Conservation (phyloP, 2,113 vertebrate species). For the Paratilapia polleni region DNA sequence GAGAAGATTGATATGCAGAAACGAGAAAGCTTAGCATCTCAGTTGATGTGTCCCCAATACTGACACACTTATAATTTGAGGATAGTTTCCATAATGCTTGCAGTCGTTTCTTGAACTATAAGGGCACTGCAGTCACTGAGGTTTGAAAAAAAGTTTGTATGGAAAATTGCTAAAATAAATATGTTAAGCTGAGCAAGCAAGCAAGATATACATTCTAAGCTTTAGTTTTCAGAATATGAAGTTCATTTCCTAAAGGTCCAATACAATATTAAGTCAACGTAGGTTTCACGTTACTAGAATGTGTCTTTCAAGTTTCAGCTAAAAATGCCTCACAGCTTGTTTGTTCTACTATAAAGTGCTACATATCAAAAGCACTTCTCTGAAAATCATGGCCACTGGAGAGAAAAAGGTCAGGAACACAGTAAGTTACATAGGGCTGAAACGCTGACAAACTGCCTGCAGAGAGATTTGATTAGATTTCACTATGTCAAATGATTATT, state of each 20-base stretch:
- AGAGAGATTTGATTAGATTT: too few relatives aligned
- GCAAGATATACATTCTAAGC: neutral
- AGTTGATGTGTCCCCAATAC: conserved; percentile 3
- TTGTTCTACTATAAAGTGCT: neutral
- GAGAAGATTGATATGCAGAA: conserved; percentile 42
- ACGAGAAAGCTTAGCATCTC: neutral
- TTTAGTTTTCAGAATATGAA: neutral
- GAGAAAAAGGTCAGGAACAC: neutral
- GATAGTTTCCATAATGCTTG: too few relatives aligned
- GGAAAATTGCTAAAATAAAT: neutral
- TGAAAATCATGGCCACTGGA: neutral
- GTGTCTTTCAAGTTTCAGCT: neutral
- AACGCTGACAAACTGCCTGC: too few relatives aligned
- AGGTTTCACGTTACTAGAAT: neutral
- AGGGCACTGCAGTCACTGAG: neutral
- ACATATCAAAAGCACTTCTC: neutral
- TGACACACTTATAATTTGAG: conserved; percentile 18
- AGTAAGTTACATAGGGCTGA: too few relatives aligned
- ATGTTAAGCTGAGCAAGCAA: neutral
- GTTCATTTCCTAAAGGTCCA: neutral
- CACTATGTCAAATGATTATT: too few relatives aligned
- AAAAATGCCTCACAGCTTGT: neutral
- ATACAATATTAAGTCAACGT: neutral
- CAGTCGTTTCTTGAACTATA: conserved; percentile 5
- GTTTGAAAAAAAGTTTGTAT: neutral